Evolutionary conservation across 2,888 invertebrate genomes (phyloP), one percentile per base, ranked within the genome.

Genomic region (Chaitophorus viminalis): DNA sequence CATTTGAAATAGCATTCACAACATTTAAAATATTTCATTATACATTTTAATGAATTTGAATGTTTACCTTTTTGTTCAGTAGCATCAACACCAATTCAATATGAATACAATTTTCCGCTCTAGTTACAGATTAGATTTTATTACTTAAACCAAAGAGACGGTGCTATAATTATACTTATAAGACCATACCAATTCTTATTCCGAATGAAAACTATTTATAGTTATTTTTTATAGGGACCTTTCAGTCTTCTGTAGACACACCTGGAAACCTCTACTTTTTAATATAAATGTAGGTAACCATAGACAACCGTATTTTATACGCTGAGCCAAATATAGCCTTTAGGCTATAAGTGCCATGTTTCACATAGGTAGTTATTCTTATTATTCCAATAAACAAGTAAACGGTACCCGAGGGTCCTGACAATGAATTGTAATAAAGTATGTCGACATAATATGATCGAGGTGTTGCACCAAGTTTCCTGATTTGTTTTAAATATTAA

Each of bases 361-460:
- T 82, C 36, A 74, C 5, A 33, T 60, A 21, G 14, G 2, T 83
- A 36, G 31, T 52, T 82, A 54, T 46, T 46, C 46, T 14, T 46
- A 46, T 74, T 83, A 83, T 83, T 83, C 60, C 6, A 36, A 82
- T 82, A 74, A 74, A 83, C 74, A 29, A 72, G 72, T 82, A 82
- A n/a, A 83, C n/a, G 39, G 39, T 36, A 75, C 74, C 83, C 21
- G 83, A 75, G 74, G 83, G 36, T 60, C 11, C 29, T 18, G 74
- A 75, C 60, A 14, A 65, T 52, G 60, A 60, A 29, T 68, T 29
- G n/a, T 46, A 14, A 39, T 60, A 29, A 83, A 83, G 83, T 83
- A 36, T 83, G 83, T 75, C 83, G 60, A 83, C 74, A 14, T 25
- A 52, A n/a, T 70, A 70, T 72, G 21, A 60, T 17, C 54, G 54